These are phyloP conservation scores for Mycalesis mineus DNA, from an alignment of 2,888 invertebrate species.

Conservation along the genomic window DNA sequence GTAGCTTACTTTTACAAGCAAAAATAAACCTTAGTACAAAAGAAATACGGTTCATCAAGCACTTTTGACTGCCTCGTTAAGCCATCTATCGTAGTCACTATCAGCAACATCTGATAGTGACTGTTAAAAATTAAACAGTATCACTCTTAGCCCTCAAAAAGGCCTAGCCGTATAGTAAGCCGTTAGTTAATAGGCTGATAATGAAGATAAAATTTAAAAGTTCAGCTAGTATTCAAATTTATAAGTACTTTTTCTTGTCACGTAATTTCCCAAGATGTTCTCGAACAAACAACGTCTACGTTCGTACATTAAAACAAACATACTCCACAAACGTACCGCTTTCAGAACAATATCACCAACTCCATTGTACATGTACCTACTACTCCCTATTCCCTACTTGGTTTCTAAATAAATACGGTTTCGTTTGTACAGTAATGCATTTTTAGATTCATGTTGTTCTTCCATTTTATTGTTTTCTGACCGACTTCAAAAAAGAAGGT, in stretches of 20 bases:
- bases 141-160: no score
- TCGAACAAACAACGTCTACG: slow-evolving; percentile 22
- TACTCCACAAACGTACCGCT: slow-evolving; percentile 15
- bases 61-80: no score
- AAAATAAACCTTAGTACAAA: no score
- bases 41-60: no score
- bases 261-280: slow-evolving; percentile 30
- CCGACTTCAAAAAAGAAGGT: background rate
- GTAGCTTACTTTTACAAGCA: no score
- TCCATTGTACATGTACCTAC: slow-evolving; percentile 8
- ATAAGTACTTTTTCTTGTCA: background rate
- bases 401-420: slow-evolving; percentile 4
- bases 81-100: no score
- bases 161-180: no score
- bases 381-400: background rate
- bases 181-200: no score
- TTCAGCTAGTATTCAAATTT: no score
- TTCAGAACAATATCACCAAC: slow-evolving; percentile 18
- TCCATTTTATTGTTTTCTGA: background rate
- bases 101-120: no score
- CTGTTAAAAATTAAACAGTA: no score
- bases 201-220: no score
- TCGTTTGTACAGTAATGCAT: background rate
- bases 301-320: slow-evolving; percentile 23
- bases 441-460: slow-evolving; percentile 6